These are phyloP conservation scores for Enhydra lutris DNA, from an alignment of 2,113 vertebrate genomes.

Conservation along the genomic window DNA sequence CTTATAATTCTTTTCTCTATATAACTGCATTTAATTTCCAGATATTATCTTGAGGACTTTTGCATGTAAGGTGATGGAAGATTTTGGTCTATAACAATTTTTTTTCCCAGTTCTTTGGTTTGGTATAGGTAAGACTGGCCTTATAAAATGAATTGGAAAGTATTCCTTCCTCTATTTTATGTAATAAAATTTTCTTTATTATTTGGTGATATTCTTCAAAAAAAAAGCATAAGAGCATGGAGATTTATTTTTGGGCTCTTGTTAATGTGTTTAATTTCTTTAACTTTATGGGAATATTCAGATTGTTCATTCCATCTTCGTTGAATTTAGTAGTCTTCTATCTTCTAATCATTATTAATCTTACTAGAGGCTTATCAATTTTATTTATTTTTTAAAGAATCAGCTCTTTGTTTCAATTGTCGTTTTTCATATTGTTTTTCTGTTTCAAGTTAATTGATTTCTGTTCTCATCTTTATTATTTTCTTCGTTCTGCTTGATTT, in stretches of 20 bases:
- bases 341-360: not conserved
- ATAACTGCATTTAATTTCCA: not conserved
- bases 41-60: not conserved
- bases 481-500: not conserved
- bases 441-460: not conserved
- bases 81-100: not conserved
- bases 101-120: not conserved
- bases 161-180: not conserved
- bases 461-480: not conserved
- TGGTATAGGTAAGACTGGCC: not conserved
- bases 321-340: not conserved
- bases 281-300: not conserved
- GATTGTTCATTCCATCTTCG: not conserved
- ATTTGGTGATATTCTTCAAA: not conserved
- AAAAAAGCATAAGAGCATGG: not conserved
- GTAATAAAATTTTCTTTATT: not conserved
- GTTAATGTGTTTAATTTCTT: not conserved
- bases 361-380: not conserved
- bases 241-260: not conserved
- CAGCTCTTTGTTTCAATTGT: not conserved
- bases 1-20: not conserved
- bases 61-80: not conserved
- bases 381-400: not conserved
- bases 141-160: not conserved
- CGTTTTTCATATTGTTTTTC: not conserved